Evolutionary conservation across 2,113 vertebrate genomes (phyloP).

Genomic region (Tragelaphus imberbis): DNA sequence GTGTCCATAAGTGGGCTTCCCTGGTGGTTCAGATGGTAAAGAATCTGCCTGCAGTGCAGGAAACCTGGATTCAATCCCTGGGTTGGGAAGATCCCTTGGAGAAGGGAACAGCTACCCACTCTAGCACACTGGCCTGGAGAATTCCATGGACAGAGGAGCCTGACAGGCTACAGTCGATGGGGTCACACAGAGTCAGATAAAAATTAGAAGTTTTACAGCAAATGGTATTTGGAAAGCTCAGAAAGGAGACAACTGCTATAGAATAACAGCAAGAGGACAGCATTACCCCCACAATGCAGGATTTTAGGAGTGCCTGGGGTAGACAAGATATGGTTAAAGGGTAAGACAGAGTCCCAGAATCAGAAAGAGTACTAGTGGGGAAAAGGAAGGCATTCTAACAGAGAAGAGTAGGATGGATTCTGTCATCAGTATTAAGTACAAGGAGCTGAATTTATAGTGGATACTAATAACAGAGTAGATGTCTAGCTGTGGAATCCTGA

Average conservation of each 20-base stretch:
- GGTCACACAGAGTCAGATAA: not conserved
- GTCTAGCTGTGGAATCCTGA: not conserved
- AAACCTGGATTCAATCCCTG: not conserved
- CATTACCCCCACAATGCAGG: not conserved
- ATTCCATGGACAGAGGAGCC: not conserved
- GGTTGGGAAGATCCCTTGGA: not conserved
- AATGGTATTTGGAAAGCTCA: not conserved
- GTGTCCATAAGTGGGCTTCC: not conserved
- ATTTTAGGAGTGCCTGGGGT: not conserved
- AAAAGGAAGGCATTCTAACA: not conserved
- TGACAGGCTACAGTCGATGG: not conserved
- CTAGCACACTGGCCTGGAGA: not conserved
- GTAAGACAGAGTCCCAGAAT: not conserved
- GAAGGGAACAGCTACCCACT: not conserved
- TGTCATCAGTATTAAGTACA: not conserved
- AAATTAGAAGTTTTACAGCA: not conserved
- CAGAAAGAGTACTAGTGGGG: not conserved
- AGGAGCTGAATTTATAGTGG: not conserved
- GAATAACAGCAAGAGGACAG: not conserved
- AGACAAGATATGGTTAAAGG: not conserved
- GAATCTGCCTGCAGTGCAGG: fast-evolving
- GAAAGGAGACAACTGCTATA: not conserved
- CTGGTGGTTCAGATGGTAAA: not conserved
- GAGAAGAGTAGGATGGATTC: not conserved
- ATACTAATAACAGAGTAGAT: not conserved